These are phyloP conservation scores for Tetramorium simillimum DNA, from an alignment of 1,140 invertebrate genomes.

Conservation along the genomic window DNA sequence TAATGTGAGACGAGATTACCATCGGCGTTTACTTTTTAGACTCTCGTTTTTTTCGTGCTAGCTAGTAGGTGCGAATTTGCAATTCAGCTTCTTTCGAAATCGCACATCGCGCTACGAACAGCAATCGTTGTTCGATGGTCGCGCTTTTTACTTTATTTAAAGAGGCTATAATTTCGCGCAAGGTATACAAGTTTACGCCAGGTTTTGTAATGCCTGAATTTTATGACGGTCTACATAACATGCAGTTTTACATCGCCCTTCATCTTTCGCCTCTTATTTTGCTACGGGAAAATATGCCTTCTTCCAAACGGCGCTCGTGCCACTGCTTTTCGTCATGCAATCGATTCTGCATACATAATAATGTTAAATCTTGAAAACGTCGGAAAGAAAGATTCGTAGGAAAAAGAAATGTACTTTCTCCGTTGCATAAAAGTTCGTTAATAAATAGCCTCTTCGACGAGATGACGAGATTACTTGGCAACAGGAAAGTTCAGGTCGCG, in stretches of 20 bases:
- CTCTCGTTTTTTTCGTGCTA: constrained; percentile 21
- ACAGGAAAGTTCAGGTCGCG: constrained; percentile 9
- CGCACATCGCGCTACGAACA: constrained; percentile 46
- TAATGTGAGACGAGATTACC: constrained; percentile 67
- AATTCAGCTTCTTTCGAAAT: constrained; percentile 58
- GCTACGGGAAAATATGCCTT: neutral
- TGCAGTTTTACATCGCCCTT: constrained; percentile 46
- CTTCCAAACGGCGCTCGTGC: neutral
- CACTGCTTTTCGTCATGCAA: neutral
- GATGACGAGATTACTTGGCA: neutral
- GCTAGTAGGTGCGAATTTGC: constrained; percentile 58
- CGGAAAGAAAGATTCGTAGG: neutral
- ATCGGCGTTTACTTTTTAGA: constrained; percentile 58
- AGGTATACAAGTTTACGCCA: constrained; percentile 38
- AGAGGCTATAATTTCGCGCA: constrained; percentile 60
- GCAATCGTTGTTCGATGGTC: constrained; percentile 59
- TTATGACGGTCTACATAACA: constrained; percentile 43
- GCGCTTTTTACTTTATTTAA: constrained; percentile 59
- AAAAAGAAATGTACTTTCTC: neutral
- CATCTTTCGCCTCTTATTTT: constrained; percentile 30
- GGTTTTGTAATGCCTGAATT: constrained; percentile 52
- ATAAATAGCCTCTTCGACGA: neutral
- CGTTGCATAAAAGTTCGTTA: neutral
- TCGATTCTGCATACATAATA: constrained; percentile 3
- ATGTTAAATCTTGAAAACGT: neutral